Evolutionary conservation across 2,797 vertebrate genomes (phyloP).

Genomic region (Sardinella longiceps): DNA sequence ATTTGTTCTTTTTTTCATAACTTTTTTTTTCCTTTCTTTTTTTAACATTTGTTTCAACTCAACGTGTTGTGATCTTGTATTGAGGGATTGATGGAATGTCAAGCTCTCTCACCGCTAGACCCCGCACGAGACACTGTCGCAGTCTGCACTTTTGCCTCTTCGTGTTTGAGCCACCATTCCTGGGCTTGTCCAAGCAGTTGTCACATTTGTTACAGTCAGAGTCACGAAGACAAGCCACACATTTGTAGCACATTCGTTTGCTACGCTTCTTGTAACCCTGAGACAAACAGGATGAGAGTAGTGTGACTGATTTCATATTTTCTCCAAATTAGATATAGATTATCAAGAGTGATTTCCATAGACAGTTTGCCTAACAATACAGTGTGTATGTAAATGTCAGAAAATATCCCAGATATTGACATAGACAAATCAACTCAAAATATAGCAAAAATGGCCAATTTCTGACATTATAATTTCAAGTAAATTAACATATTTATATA

Average conservation of each 20-base stretch:
- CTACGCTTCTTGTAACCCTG: conserved; percentile 57
- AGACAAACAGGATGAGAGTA: background rate
- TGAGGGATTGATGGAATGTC: background rate
- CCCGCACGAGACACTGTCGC: conserved; percentile 75
- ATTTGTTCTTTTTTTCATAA: too few relatives aligned
- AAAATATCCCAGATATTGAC: too few relatives aligned
- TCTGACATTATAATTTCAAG: too few relatives aligned
- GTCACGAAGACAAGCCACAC: conserved; percentile 70
- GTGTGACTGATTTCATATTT: background rate
- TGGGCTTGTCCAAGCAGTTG: conserved; percentile 80
- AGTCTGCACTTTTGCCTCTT: conserved; percentile 79
- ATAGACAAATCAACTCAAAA: too few relatives aligned
- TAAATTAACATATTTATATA: too few relatives aligned
- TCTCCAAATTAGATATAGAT: background rate
- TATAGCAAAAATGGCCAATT: too few relatives aligned
- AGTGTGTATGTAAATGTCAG: too few relatives aligned
- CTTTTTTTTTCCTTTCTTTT: too few relatives aligned
- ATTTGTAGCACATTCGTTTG: conserved; percentile 72
- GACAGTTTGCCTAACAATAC: background rate
- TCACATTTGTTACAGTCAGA: conserved; percentile 76
- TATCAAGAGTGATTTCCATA: background rate
- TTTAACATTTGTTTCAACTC: background rate
- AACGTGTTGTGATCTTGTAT: background rate
- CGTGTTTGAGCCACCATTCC: conserved; percentile 75
- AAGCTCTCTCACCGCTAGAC: conserved; percentile 49